phyloP scores from a whole-genome alignment of 2,113 vertebrate genomes.

The Poeciliopsis turrubarensis region DNA sequence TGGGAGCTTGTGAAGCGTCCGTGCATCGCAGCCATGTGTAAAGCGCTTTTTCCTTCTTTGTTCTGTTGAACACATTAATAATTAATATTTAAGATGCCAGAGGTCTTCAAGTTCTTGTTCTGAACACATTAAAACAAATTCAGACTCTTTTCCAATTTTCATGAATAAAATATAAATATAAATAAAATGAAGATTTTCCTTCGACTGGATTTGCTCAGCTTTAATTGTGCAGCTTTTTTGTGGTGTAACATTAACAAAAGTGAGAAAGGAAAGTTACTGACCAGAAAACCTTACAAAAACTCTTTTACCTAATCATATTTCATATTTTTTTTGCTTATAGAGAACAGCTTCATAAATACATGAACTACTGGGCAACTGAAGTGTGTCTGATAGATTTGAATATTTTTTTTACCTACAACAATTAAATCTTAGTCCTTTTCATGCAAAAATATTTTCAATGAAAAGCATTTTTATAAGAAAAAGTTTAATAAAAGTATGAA shows the following conservation, averaged over 20 bases:
- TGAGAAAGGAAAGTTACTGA: neutral
- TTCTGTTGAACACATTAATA: conserved; percentile 77
- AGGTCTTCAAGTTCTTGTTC: neutral
- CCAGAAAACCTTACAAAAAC: neutral
- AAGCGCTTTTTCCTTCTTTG: conserved; percentile 94
- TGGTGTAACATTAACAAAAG: neutral
- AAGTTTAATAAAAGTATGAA: too few species aligned
- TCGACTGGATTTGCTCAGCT: neutral
- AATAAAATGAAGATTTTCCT: neutral
- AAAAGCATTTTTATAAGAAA: too few species aligned
- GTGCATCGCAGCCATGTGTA: conserved; percentile 95
- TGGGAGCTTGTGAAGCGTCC: conserved; percentile 95
- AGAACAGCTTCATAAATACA: neutral
- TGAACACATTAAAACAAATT: neutral
- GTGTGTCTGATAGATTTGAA: too few species aligned
- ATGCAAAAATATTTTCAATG: too few species aligned
- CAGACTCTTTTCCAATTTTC: neutral
- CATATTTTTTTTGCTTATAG: neutral
- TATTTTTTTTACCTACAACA: too few species aligned
- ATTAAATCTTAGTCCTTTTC: too few species aligned
- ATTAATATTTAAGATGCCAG: neutral
- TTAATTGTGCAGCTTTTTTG: neutral
- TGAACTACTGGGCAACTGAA: too few species aligned
- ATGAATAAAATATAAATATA: neutral
- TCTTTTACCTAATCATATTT: neutral